A percentile compares a stretch with the other conserved stretches of the same genome.
Evolutionary conservation across 1,140 invertebrate species (phyloP).

Genomic region (Cyclargus thomasi): DNA sequence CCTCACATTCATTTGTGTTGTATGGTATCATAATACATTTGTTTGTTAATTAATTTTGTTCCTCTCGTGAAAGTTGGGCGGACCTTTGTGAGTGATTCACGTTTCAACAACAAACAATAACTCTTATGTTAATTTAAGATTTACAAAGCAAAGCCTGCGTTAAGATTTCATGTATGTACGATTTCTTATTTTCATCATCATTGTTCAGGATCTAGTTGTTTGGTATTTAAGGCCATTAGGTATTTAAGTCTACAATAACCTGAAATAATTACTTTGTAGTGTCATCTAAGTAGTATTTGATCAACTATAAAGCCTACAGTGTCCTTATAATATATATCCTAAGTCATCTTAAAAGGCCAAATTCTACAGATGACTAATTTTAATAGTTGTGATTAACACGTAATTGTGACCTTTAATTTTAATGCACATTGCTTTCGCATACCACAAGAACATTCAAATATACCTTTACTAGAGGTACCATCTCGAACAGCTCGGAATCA

Average conservation of each 20-base stretch:
- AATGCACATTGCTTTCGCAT: not conserved
- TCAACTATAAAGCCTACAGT: not conserved
- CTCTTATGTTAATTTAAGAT: constrained; percentile 55
- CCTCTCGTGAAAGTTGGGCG: constrained; percentile 55
- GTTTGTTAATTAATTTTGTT: constrained; percentile 45
- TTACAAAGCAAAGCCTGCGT: not conserved
- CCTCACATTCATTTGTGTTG: not conserved
- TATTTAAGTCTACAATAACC: not conserved
- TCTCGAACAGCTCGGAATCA: not conserved
- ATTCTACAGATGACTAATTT: not conserved
- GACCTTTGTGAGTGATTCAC: constrained; percentile 58
- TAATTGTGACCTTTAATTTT: not conserved
- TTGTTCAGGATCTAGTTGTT: not conserved
- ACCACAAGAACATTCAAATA: not conserved
- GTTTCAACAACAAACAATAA: constrained; percentile 61
- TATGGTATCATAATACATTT: constrained; percentile 24
- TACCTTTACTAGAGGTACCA: not conserved
- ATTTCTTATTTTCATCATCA: constrained; percentile 7
- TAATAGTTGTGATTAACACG: not conserved
- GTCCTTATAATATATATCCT: not conserved
- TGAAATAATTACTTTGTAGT: not conserved
- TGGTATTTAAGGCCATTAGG: not conserved
- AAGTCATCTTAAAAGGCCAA: not conserved
- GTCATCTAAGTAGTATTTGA: not conserved
- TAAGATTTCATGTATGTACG: constrained; percentile 6